Percentiles rank a stretch among this genome's conserved stretches.
phyloP scores from a whole-genome alignment of 2,113 vertebrate species.

The Seriola aureovittata region DNA sequence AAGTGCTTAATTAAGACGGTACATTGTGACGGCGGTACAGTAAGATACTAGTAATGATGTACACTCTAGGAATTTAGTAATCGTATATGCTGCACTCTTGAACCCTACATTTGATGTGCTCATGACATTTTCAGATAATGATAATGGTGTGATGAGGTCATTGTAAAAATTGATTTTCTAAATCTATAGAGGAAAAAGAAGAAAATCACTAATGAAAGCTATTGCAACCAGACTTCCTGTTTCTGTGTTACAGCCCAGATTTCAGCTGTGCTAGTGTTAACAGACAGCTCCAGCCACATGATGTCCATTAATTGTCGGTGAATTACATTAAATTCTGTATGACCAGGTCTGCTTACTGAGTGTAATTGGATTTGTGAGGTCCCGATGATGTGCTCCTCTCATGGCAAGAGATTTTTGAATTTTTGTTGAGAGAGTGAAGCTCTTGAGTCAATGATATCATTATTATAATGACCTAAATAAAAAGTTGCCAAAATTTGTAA shows the following conservation, averaged over 20 bases:
- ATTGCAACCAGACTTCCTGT: slow-evolving; percentile 67
- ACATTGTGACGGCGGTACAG: slow-evolving; percentile 5
- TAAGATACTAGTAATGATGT: slow-evolving; percentile 14
- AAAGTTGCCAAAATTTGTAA: too few species aligned
- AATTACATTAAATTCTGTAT: slow-evolving; percentile 67
- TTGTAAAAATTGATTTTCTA: slow-evolving; percentile 55
- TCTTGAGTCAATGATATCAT: not conserved
- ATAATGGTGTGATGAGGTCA: slow-evolving; percentile 43
- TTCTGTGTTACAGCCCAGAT: slow-evolving; percentile 40
- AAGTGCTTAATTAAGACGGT: slow-evolving; percentile 50
- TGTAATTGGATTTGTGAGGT: slow-evolving; percentile 65
- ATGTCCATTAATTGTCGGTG: slow-evolving; percentile 70
- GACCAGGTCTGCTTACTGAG: slow-evolving; percentile 59
- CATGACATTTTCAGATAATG: slow-evolving; percentile 49
- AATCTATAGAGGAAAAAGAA: slow-evolving; percentile 45
- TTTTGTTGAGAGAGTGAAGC: not conserved
- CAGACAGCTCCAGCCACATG: slow-evolving; percentile 57
- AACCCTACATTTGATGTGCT: slow-evolving; percentile 20
- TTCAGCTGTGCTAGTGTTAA: slow-evolving; percentile 70
- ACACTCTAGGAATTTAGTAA: not conserved
- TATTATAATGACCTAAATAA: too few species aligned
- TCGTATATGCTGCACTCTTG: slow-evolving; percentile 31
- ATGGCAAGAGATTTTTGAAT: slow-evolving; percentile 8
- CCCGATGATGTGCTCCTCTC: slow-evolving; percentile 31
- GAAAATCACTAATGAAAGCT: slow-evolving; percentile 51